Conservation (phyloP, 92 coral and sea anemone genomes). For the Blastomussa wellsi region DNA sequence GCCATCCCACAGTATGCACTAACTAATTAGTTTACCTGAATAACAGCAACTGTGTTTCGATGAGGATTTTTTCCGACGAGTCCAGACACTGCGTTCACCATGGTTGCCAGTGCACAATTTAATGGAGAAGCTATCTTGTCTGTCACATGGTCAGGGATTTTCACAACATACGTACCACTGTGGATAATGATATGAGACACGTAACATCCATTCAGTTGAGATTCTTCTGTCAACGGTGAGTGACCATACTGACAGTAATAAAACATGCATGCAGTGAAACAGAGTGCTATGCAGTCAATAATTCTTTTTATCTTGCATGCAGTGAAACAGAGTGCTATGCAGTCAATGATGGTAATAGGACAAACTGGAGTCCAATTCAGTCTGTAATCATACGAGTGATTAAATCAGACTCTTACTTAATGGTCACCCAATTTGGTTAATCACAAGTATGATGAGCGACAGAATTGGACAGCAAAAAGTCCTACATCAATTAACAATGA, state of each 20-base stretch:
- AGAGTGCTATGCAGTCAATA: neutral
- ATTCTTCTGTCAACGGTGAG: conserved; percentile 61
- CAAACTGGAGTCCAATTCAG: too few relatives aligned
- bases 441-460: too few relatives aligned
- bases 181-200: conserved; percentile 87
- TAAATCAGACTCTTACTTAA: too few relatives aligned
- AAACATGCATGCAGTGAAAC: neutral
- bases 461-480: too few relatives aligned
- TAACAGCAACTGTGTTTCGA: conserved; percentile 67
- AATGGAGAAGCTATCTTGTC: conserved; percentile 83
- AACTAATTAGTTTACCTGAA: conserved; percentile 64
- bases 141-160: conserved; percentile 73
- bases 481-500: too few relatives aligned
- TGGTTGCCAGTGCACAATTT: conserved; percentile 95
- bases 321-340: too few relatives aligned
- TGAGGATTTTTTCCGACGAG: conserved; percentile 46
- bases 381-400: too few relatives aligned
- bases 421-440: too few relatives aligned
- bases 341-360: too few relatives aligned
- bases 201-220: conserved; percentile 92
- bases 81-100: conserved; percentile 84
- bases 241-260: conserved; percentile 94
- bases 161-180: conserved; percentile 87
- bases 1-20: too few relatives aligned
- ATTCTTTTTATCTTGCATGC: too few relatives aligned